Base-by-base conservation (phyloP, 2,797 vertebrate species). In the Dendrocincla tyrannina region DNA sequence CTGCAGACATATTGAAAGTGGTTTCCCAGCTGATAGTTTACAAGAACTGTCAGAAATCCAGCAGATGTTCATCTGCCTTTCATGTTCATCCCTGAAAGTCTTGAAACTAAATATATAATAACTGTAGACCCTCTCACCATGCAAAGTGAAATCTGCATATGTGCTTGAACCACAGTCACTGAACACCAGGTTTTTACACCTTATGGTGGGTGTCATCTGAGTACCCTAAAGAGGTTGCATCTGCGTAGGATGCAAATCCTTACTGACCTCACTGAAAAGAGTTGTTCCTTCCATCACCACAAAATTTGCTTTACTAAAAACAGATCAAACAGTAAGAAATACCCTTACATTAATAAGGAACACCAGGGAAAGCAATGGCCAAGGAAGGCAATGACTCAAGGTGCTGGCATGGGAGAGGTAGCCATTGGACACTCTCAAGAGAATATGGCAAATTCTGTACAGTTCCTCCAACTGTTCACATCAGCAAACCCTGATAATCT, bases 331-430 rank as follows among this genome's bases (percentile, higher is more conserved):
- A 19, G 30, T n/a, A n/a, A 88, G 42, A 83, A 85, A 59, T 35
- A 49, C 13, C 8, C 7, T 0, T 6, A 7, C 12, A 23, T 24
- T 60, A 69, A 42, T 68, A 25, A 68, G 53, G 32, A 59, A 15
- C 4, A 28, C 4, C 8, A 30, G 2, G 0, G 14, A 77, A 19
- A 9, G 7, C 0, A 2, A n/a, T 44, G 25, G 17, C 39, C 47
- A 33, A 53, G 27, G 42, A 55, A 78, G 14, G 6, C 55, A 70
- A 32, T 46, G 42, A 49, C 20, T 92, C 32, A 37, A 66, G 42
- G n/a, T 4, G 2, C 15, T 56, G 17, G 7, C 72, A 7, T n/a
- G 17, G 37, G 32, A 72, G 19, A 76, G 23, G 28, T 42, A 17
- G 19, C 2, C 16, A 10, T n/a, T 70, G 28, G n/a, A 62, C 37